Evolutionary conservation across 2,113 vertebrate genomes (phyloP).

Genomic region (Microtus montanus): DNA sequence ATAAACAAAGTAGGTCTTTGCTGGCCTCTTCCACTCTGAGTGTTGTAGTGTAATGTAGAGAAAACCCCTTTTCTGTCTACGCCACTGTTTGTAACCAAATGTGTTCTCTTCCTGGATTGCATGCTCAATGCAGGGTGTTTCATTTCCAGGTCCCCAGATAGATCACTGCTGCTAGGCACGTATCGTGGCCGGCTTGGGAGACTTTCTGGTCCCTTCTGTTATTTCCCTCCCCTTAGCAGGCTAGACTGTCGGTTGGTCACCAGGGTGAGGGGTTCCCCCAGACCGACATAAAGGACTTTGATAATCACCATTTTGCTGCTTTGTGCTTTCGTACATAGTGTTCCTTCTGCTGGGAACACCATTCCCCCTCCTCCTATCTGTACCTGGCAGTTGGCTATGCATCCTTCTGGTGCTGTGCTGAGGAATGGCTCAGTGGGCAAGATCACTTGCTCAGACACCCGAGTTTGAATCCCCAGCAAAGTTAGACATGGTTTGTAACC

Average conservation of each 20-base stretch:
- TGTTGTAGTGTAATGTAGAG: not conserved
- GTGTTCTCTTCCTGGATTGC: not conserved
- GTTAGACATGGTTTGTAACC: not conserved
- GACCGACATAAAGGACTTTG: not conserved
- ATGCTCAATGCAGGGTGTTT: not conserved
- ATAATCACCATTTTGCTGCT: not conserved
- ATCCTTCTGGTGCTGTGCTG: not conserved
- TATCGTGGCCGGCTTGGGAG: not conserved
- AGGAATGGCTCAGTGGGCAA: not conserved
- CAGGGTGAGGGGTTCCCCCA: not conserved
- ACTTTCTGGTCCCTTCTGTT: too few species aligned
- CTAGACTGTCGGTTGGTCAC: not conserved
- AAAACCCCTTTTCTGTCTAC: not conserved
- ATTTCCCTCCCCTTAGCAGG: not conserved
- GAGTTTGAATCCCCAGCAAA: not conserved
- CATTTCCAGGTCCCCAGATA: not conserved
- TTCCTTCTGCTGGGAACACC: not conserved
- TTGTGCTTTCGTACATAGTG: not conserved
- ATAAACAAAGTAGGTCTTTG: not conserved
- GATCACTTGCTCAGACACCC: too few species aligned
- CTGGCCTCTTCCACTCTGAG: not conserved
- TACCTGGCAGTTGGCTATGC: not conserved
- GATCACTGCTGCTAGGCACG: not conserved
- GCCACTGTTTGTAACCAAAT: not conserved
- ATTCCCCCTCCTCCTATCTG: fast-evolving